A percentile compares a stretch with the other conserved stretches of the same genome.
Evolutionary conservation across 2,113 vertebrate species (phyloP).

Genomic region (Oxyura jamaicensis): DNA sequence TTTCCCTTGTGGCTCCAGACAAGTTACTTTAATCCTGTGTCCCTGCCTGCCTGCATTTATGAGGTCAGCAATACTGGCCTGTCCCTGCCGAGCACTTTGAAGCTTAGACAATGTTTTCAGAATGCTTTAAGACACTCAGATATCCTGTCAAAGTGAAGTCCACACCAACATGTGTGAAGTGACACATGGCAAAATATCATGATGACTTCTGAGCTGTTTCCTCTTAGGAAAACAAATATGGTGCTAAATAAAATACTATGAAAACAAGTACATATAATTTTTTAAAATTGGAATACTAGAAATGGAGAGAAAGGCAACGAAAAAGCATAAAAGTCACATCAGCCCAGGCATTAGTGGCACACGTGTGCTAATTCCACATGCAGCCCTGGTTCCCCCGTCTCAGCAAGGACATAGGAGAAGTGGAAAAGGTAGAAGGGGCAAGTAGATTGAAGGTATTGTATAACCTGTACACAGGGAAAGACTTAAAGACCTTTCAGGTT

Average conservation of each 20-base stretch:
- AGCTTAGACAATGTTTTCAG: not conserved
- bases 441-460: not conserved
- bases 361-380: fast-evolving
- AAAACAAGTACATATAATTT: not conserved
- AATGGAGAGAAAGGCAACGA: not conserved
- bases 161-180: not conserved
- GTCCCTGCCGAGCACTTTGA: not conserved
- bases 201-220: not conserved
- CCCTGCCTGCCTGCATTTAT: not conserved
- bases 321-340: not conserved
- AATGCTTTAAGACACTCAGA: not conserved
- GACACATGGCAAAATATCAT: not conserved
- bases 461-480: not conserved
- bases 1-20: not conserved
- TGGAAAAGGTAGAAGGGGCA: not conserved
- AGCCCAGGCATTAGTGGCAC: not conserved
- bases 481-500: not conserved
- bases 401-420: not conserved
- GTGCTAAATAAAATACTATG: not conserved
- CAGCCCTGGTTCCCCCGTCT: not conserved
- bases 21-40: not conserved
- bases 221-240: not conserved
- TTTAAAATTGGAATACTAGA: not conserved
- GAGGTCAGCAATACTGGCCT: not conserved
- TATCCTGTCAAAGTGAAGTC: not conserved